A percentile compares a stretch with the other conserved stretches of the same genome.
phyloP scores from a whole-genome alignment of 2,797 vertebrate species.

The Furcifer pardalis region DNA sequence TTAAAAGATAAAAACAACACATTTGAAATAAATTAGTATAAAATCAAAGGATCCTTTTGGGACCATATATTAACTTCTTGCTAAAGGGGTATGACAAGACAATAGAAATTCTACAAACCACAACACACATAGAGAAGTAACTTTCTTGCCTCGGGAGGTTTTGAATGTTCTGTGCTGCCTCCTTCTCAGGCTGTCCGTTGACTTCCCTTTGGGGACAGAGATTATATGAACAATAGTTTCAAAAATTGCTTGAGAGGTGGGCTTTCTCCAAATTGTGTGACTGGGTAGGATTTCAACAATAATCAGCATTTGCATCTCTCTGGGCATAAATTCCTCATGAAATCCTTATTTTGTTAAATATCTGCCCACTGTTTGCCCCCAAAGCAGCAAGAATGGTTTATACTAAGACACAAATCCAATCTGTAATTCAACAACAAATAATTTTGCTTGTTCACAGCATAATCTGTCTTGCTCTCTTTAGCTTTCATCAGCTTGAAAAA shows the following conservation, averaged over 20 bases:
- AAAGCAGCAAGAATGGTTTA: slow-evolving; percentile 28
- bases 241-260: slow-evolving; percentile 49
- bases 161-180: slow-evolving; percentile 62
- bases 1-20: neutral
- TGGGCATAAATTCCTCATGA: neutral
- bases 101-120: slow-evolving; percentile 61
- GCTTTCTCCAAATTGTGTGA: slow-evolving; percentile 23
- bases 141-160: slow-evolving; percentile 65
- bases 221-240: slow-evolving; percentile 69
- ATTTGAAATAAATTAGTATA: slow-evolving; percentile 2
- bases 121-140: slow-evolving; percentile 63
- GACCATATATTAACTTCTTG: slow-evolving; percentile 44
- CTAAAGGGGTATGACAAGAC: slow-evolving; percentile 63
- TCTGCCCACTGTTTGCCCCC: slow-evolving; percentile 13
- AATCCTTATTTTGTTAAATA: slow-evolving; percentile 30
- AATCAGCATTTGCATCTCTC: neutral
- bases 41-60: slow-evolving; percentile 46
- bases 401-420: slow-evolving; percentile 25
- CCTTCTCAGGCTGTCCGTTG: slow-evolving; percentile 66
- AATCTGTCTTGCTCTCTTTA: slow-evolving; percentile 13
- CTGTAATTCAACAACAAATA: slow-evolving; percentile 25
- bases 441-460: neutral
- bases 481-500: slow-evolving; percentile 9
- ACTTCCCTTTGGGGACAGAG: slow-evolving; percentile 69
- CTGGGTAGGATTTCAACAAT: slow-evolving; percentile 21